These are phyloP conservation scores for Capreolus pygargus DNA, from an alignment of 2,113 vertebrate genomes.

Conservation along the genomic window DNA sequence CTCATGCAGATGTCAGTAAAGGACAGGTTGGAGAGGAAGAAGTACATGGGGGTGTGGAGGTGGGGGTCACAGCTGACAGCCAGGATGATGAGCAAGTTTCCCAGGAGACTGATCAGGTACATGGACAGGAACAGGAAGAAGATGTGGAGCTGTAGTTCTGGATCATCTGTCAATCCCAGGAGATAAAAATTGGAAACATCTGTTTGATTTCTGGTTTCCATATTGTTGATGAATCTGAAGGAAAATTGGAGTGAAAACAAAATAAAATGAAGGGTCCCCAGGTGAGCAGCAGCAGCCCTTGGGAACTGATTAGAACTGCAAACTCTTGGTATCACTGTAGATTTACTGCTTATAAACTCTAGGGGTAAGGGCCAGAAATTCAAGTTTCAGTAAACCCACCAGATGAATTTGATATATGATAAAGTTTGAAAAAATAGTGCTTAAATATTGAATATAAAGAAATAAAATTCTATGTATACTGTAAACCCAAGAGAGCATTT, in stretches of 20 bases:
- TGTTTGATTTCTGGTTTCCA: neutral
- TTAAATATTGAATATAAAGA: neutral
- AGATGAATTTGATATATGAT: neutral
- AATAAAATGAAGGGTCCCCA: neutral
- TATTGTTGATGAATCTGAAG: neutral
- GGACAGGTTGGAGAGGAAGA: neutral
- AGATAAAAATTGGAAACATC: neutral
- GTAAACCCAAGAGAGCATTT: neutral
- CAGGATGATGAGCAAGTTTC: neutral
- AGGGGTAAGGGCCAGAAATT: neutral
- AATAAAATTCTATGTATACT: neutral
- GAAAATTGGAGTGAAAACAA: neutral
- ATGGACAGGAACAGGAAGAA: neutral
- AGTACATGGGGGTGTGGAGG: neutral
- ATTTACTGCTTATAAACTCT: neutral
- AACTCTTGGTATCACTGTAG: neutral
- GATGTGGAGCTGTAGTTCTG: neutral
- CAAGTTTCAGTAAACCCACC: neutral
- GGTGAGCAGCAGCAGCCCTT: neutral
- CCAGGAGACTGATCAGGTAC: neutral
- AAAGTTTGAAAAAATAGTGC: neutral
- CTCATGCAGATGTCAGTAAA: neutral
- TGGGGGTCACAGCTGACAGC: neutral
- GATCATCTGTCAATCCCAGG: neutral
- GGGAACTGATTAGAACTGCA: neutral